phyloP scores from a whole-genome alignment of 92 coral and sea anemone species.

The Scolanthus callimorphus region DNA sequence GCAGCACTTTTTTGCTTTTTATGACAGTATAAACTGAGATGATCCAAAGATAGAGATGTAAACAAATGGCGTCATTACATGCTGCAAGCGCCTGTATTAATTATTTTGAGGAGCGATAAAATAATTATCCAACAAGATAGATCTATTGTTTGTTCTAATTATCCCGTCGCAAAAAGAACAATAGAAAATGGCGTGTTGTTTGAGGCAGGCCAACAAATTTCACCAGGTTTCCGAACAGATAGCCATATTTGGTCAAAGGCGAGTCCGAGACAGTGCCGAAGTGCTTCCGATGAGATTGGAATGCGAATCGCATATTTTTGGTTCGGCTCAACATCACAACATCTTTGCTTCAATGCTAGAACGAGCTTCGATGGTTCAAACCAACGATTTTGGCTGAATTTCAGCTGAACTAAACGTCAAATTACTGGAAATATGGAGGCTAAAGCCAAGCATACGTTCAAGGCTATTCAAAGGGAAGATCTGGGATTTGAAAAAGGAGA shows the following conservation, averaged over 20 bases:
- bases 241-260: not conserved
- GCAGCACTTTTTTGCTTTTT: too few species aligned
- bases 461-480: slow-evolving; percentile 87
- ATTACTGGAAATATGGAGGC: slow-evolving; percentile 78
- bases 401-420: not conserved
- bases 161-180: too few species aligned
- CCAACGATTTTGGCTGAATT: not conserved
- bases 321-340: not conserved
- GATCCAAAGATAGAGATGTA: too few species aligned
- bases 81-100: too few species aligned
- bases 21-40: too few species aligned
- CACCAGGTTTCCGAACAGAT: not conserved
- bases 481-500: slow-evolving; percentile 76
- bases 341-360: too few species aligned
- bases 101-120: too few species aligned
- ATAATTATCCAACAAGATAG: too few species aligned
- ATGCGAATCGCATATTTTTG: not conserved
- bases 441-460: slow-evolving; percentile 61
- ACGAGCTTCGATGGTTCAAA: not conserved
- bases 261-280: not conserved
- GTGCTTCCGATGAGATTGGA: not conserved
- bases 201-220: too few species aligned
- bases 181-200: too few species aligned
- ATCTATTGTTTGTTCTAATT: too few species aligned
- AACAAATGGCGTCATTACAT: too few species aligned